phyloP scores from a whole-genome alignment of 2,888 invertebrate genomes.

The Dermolepida albohirtum region DNA sequence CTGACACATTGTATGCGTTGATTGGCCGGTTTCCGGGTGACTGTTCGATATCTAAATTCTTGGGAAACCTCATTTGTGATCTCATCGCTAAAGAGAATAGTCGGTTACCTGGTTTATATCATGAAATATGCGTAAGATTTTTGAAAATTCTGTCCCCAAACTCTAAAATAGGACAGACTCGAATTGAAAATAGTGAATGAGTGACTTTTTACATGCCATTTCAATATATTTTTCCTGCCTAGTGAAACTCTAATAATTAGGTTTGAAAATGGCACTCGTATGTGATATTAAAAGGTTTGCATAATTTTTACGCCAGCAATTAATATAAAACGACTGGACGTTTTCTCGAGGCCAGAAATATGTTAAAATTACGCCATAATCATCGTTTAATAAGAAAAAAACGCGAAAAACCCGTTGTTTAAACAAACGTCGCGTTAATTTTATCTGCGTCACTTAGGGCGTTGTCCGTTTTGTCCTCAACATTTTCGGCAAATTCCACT shows the following conservation, averaged over 20 bases:
- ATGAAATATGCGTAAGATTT: conserved; percentile 63
- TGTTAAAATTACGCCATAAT: conserved; percentile 56
- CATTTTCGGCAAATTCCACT: not conserved
- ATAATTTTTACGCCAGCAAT: conserved; percentile 64
- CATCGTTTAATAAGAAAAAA: conserved; percentile 5
- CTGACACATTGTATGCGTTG: conserved; percentile 47
- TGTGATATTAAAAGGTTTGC: conserved; percentile 66
- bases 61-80: conserved; percentile 64
- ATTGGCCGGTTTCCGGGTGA: conserved; percentile 56
- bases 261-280: conserved; percentile 65
- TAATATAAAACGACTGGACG: conserved; percentile 44
- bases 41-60: conserved; percentile 58
- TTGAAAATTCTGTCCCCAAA: conserved; percentile 62
- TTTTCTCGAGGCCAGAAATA: conserved; percentile 57
- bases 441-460: conserved; percentile 31
- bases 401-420: conserved; percentile 10
- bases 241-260: conserved; percentile 62
- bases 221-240: conserved; percentile 64
- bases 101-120: conserved; percentile 60
- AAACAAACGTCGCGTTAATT: conserved; percentile 7
- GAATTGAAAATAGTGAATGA: conserved; percentile 64
- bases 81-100: conserved; percentile 66
- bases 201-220: conserved; percentile 65
- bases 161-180: conserved; percentile 59
- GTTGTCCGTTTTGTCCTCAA: conserved; percentile 37